Conservation (phyloP, 2,888 invertebrate species). For the Protodeltote pygarga region DNA sequence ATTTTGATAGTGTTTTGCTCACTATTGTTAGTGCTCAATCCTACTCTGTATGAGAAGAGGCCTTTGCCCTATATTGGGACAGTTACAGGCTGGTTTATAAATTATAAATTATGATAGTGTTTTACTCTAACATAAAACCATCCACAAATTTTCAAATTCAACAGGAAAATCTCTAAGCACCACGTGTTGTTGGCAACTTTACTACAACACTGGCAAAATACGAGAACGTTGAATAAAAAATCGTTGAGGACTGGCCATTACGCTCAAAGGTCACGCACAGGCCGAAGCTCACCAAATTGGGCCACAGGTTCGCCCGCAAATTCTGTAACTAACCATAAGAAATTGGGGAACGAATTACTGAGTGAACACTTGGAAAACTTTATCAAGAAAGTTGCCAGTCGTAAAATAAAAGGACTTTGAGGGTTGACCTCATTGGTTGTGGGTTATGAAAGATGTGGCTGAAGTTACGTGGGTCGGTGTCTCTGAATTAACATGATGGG, state of each 20-base stretch:
- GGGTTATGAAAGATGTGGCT: conserved; percentile 33
- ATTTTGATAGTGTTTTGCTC: too few species aligned
- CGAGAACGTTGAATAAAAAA: conserved; percentile 52
- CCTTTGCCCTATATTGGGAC: too few species aligned
- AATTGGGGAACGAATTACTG: conserved; percentile 46
- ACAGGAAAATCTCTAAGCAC: conserved; percentile 13
- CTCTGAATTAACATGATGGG: conserved; percentile 1
- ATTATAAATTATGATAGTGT: too few species aligned
- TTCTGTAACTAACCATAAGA: conserved; percentile 55
- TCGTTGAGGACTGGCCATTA: conserved; percentile 47
- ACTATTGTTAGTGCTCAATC: too few species aligned
- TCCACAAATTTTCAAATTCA: not conserved
- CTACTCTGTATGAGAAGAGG: too few species aligned
- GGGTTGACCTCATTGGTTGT: conserved; percentile 17
- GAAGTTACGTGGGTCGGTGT: not conserved
- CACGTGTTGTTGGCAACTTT: conserved; percentile 40
- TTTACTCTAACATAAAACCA: too few species aligned
- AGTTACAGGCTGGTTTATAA: too few species aligned
- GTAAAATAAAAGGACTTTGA: conserved; percentile 42
- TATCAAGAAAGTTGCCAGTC: conserved; percentile 56
- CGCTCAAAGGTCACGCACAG: conserved; percentile 52
- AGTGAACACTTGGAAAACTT: conserved; percentile 55
- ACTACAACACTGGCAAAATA: conserved; percentile 50
- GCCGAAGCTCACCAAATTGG: conserved; percentile 47
- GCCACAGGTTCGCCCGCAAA: conserved; percentile 56